Base-by-base conservation (phyloP, 2,888 invertebrate species). In the Rhingia rostrata region DNA sequence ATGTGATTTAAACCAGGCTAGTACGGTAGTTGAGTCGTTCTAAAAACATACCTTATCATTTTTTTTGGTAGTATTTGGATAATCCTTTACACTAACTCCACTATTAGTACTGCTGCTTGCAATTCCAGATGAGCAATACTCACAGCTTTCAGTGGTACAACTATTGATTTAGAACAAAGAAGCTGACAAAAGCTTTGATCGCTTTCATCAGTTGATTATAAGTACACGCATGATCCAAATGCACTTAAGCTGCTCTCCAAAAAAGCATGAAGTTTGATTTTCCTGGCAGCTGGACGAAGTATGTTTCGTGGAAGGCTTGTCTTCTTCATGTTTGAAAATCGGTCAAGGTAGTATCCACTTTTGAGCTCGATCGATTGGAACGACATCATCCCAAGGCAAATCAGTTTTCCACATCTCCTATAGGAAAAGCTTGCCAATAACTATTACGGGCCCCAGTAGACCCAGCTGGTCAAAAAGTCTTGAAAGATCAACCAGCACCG, bases 351-450 rank as follows among this genome's bases (percentile, higher is more conserved):
- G 41, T 6, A 2, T 22, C 53, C 41, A 66, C 41, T 53, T 51
- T 6, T 53, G 37, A n/a, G 51, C 37, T 33, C 41, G 54, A 4
- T 66, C 43, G 6, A 33, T n/a, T 7, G 54, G 30, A n/a, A 66
- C 30, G 6, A 12, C 5, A 5, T 54, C 33, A 54, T 70, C 49
- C 51, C 39, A 49, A 30, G 49, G 32, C 6, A 60, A 9, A 5
- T 39, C 60, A 22, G 56, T 37, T 10, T 58, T 70, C 58, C 58
- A 70, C 22, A 70, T n/a, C n/a, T 43, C 30, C 53, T 33, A 41
- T 9, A 72, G 39, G 43, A 51, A 39, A 9, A 61, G 7, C 14
- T 72, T 61, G 9, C 61, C 60, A 32, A 53, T 39, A 7, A 49
- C 47, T 63, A 49, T 49, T 3, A 47, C 35, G 4, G 63, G 49